Percentiles rank a stretch among this genome's conserved stretches.
Conservation (phyloP, 1,140 invertebrate genomes). For the Tetramorium alpestre region DNA sequence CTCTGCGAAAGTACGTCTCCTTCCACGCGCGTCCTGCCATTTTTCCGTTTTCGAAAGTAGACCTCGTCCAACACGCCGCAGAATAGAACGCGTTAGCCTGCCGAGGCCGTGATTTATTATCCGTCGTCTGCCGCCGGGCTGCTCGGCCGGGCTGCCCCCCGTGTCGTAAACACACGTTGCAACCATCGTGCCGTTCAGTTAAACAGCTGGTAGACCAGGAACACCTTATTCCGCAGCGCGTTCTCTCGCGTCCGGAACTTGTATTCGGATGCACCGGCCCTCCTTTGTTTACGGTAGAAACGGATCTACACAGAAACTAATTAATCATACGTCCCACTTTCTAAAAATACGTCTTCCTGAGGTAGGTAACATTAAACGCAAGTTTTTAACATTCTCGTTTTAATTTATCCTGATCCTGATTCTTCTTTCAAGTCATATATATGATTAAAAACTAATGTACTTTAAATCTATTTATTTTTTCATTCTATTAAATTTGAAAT, state of each 20-base stretch:
- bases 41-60: slow-evolving; percentile 47
- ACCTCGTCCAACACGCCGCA: slow-evolving; percentile 8
- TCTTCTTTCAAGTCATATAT: not conserved
- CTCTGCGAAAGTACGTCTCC: slow-evolving; percentile 24
- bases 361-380: not conserved
- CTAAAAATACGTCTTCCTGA: not conserved
- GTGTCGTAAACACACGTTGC: slow-evolving; percentile 74
- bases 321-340: not conserved
- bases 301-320: not conserved
- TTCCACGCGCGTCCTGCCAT: not conserved
- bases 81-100: slow-evolving; percentile 54
- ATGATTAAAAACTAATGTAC: not conserved
- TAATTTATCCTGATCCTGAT: not conserved
- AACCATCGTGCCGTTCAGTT: slow-evolving; percentile 61
- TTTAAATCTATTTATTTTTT: not conserved
- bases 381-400: not conserved
- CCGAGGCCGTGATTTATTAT: slow-evolving; percentile 73
- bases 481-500: not conserved
- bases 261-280: not conserved
- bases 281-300: slow-evolving; percentile 43
- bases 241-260: slow-evolving; percentile 25
- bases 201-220: slow-evolving; percentile 69
- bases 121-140: slow-evolving; percentile 46
- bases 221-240: slow-evolving; percentile 44
- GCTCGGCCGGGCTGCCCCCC: slow-evolving; percentile 63